Percentiles rank a stretch among this genome's conserved stretches.
phyloP scores from a whole-genome alignment of 2,797 vertebrate species.

The Emydoidea blandingii region DNA sequence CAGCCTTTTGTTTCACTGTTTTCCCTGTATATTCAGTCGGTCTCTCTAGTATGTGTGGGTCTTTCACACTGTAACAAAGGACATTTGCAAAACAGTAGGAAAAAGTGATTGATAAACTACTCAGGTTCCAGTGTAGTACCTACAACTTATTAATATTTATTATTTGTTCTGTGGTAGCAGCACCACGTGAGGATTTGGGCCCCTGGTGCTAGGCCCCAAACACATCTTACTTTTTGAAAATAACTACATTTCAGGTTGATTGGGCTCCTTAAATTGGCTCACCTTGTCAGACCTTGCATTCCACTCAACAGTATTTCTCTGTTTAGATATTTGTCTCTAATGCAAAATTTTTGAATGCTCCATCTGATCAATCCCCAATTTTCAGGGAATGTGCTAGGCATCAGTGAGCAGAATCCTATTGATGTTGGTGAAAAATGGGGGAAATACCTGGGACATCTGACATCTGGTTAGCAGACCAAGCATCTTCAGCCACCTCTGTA shows the following conservation, averaged over 20 bases:
- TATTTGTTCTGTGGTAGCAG: neutral
- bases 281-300: neutral
- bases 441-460: neutral
- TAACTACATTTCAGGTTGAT: neutral
- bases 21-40: neutral
- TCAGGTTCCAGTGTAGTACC: neutral
- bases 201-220: neutral
- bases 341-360: neutral
- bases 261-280: neutral
- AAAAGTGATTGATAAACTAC: neutral
- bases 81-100: neutral
- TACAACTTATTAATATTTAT: neutral
- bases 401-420: neutral
- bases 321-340: neutral
- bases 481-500: neutral
- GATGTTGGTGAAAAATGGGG: too few relatives aligned
- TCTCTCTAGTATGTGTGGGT: neutral
- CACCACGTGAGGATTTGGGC: neutral
- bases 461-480: neutral
- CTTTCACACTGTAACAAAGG: neutral
- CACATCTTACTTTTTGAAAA: neutral
- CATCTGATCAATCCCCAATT: neutral
- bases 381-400: neutral
- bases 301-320: neutral
- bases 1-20: neutral